These are phyloP conservation scores for Leptopilina clavipes DNA, from an alignment of 1,140 invertebrate genomes.

Conservation along the genomic window DNA sequence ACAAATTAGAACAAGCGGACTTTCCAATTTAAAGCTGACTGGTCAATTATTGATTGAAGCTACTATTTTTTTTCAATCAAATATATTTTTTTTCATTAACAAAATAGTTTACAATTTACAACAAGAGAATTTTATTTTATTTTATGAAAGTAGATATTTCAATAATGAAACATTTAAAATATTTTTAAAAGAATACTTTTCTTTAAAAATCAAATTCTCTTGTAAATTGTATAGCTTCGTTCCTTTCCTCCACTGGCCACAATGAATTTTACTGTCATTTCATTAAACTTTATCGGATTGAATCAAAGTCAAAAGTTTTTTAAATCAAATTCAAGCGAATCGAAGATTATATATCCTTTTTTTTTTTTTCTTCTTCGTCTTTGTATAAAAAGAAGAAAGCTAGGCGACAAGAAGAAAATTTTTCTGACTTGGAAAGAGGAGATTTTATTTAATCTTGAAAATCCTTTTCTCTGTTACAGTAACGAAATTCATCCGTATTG, in stretches of 20 bases:
- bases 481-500: slow-evolving; percentile 93
- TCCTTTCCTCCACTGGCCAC: not conserved
- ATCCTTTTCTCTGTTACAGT: slow-evolving; percentile 78
- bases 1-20: no score
- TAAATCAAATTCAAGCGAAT: slow-evolving; percentile 10
- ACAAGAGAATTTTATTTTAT: no score
- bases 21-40: no score
- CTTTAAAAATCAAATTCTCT: not conserved
- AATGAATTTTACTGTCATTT: not conserved
- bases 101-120: no score
- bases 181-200: no score
- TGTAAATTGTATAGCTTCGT: not conserved
- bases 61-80: no score
- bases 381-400: not conserved
- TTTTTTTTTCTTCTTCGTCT: not conserved
- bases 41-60: no score
- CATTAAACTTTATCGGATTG: not conserved
- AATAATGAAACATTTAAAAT: no score
- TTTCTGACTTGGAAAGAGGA: not conserved
- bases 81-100: no score
- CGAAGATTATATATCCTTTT: not conserved
- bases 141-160: no score
- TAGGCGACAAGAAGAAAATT: slow-evolving; percentile 2
- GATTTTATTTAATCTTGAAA: not conserved
- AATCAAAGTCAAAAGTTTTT: not conserved